phyloP scores from a whole-genome alignment of 1,140 invertebrate species.

The Heliconius congener region DNA sequence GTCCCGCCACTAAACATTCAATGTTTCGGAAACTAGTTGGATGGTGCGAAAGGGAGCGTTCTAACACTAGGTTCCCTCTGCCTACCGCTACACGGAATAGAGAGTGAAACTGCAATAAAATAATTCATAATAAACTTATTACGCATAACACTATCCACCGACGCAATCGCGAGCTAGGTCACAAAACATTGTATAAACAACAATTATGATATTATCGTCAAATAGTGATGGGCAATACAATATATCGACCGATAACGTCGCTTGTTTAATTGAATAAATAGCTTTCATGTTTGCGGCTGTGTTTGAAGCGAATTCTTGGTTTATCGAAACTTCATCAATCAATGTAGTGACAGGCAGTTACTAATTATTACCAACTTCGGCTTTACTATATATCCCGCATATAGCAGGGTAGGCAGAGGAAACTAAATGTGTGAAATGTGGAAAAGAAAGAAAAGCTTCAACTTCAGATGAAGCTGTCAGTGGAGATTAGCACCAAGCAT shows the following conservation, averaged over 20 bases:
- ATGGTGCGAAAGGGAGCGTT: too few species aligned
- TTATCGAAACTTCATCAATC: neutral
- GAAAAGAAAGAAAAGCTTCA: too few species aligned
- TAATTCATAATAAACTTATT: neutral
- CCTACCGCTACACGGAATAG: too few species aligned
- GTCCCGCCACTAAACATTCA: too few species aligned
- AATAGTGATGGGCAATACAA: conserved; percentile 46
- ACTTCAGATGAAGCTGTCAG: too few species aligned
- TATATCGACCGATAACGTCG: neutral
- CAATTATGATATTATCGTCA: conserved; percentile 51
- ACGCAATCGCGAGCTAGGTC: conserved; percentile 59
- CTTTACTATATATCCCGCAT: too few species aligned
- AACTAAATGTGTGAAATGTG: too few species aligned
- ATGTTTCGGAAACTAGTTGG: too few species aligned
- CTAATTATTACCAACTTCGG: neutral
- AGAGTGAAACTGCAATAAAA: too few species aligned
- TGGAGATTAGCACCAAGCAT: too few species aligned
- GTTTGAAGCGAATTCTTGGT: neutral
- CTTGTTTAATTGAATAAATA: neutral
- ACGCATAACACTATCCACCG: conserved; percentile 11
- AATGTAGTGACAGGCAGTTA: neutral
- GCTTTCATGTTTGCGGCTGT: neutral
- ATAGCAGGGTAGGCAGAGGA: too few species aligned
- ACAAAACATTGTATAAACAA: conserved; percentile 54
- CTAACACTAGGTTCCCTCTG: too few species aligned